Evolutionary conservation across 2,888 invertebrate genomes (phyloP).

Genomic region (Labia minor): DNA sequence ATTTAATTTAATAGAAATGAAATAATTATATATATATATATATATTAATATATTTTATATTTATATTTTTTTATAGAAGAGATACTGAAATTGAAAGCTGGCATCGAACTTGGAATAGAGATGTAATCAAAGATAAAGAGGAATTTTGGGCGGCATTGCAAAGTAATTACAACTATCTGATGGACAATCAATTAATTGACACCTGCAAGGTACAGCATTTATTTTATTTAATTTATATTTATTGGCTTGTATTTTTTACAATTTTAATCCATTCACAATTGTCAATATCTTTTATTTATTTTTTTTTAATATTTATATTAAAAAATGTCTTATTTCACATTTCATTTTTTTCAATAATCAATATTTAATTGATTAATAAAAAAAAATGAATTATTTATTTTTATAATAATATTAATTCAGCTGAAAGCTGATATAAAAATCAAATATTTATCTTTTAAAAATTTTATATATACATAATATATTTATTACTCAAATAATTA

Average conservation of each 20-base stretch:
- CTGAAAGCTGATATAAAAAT: no score
- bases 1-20: constrained; percentile 29
- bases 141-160: constrained; percentile 87
- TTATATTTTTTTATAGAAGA: constrained; percentile 46
- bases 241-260: background rate
- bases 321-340: background rate
- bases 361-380: no score
- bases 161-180: constrained; percentile 86
- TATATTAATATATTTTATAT: background rate
- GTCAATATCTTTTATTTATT: constrained; percentile 22
- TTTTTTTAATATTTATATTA: background rate
- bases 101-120: constrained; percentile 68
- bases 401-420: no score
- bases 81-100: constrained; percentile 57
- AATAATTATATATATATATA: background rate
- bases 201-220: constrained; percentile 55
- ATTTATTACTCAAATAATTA: no score
- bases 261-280: no score
- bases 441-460: no score
- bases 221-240: background rate
- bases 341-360: no score
- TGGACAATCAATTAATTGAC: constrained; percentile 88
- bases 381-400: no score
- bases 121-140: constrained; percentile 73
- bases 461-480: no score